These are phyloP conservation scores for Nestor notabilis DNA, from an alignment of 2,113 vertebrate species.

Conservation along the genomic window DNA sequence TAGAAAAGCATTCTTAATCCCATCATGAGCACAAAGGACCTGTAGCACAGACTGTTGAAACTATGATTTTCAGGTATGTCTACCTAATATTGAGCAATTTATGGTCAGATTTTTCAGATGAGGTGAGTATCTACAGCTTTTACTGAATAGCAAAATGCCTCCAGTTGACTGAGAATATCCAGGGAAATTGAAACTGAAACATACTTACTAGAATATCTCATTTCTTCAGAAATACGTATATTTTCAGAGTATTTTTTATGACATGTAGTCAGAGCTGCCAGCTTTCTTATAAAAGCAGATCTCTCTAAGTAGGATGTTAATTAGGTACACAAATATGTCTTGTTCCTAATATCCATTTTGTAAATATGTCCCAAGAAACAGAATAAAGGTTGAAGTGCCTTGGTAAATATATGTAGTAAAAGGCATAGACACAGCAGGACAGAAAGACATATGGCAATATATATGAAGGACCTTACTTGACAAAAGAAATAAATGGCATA, in stretches of 20 bases:
- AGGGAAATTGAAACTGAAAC: background rate
- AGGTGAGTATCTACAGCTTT: background rate
- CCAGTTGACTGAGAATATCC: background rate
- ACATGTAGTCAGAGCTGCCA: background rate
- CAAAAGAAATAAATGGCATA: conserved; percentile 75
- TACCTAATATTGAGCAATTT: background rate
- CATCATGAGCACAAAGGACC: background rate
- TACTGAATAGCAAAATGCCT: background rate
- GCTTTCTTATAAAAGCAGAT: background rate
- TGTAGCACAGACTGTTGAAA: background rate
- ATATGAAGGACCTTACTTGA: conserved; percentile 40
- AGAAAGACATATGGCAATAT: conserved; percentile 60
- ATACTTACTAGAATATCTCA: background rate
- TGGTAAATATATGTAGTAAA: conserved; percentile 65
- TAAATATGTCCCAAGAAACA: conserved; percentile 22
- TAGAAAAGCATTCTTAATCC: background rate
- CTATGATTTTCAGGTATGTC: rapidly evolving
- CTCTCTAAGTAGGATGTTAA: background rate
- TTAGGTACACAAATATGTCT: background rate
- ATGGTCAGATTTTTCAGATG: background rate
- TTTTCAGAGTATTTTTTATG: background rate
- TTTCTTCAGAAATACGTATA: rapidly evolving
- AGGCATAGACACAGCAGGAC: conserved; percentile 17
- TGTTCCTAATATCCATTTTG: background rate
- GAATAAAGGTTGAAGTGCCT: background rate